Base-by-base conservation (phyloP, 2,888 invertebrate genomes). In the Rhorus exstirpatorius region DNA sequence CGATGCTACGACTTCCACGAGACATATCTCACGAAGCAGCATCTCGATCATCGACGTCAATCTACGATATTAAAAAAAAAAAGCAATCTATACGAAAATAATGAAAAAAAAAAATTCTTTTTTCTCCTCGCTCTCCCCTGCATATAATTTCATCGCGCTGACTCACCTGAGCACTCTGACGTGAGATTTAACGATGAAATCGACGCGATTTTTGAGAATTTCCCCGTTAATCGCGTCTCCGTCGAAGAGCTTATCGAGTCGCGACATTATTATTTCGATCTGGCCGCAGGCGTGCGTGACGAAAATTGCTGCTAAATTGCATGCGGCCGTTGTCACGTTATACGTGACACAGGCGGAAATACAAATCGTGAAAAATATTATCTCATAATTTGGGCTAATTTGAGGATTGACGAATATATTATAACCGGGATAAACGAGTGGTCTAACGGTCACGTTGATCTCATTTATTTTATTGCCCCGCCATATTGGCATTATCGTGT, bases 1-100 rank as follows among this genome's bases (percentile, higher is more conserved):
- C 63, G 89, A 89, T 0, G 89, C 89, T 0, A 91, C 76, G 17
- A 91, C 81, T 83, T 92, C 91, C 4, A 90, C 87, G 17, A 92
- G 84, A 78, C 89, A 90, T 19, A 91, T 87, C 24, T 86, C 87
- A 17, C 89, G 87, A 19, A 91, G 79, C 41, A 89, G 83, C 2
- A 78, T 70, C 63, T 91, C 90, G 8, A 91, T 87, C 3, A 83
- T 76, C 1, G 84, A 70, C 44, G 90, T 86, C 46, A 91, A 90
- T 46, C 91, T 91, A 49, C 12, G 83, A 55, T 10, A n/a, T 17
- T 21, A 21, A 24, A 8, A 24, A 12, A 12, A 26, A 17, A 58
- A 35, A 35, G 4, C n/a, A 35, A 68, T 31, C 31, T 26, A 26
- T 26, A 26, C 12, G 87, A 87, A 0, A 85, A 87, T n/a, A 85